Percentiles rank a stretch among this genome's conserved stretches.
Evolutionary conservation across 2,888 invertebrate species (phyloP).

Genomic region (Mechanitis mazaeus): DNA sequence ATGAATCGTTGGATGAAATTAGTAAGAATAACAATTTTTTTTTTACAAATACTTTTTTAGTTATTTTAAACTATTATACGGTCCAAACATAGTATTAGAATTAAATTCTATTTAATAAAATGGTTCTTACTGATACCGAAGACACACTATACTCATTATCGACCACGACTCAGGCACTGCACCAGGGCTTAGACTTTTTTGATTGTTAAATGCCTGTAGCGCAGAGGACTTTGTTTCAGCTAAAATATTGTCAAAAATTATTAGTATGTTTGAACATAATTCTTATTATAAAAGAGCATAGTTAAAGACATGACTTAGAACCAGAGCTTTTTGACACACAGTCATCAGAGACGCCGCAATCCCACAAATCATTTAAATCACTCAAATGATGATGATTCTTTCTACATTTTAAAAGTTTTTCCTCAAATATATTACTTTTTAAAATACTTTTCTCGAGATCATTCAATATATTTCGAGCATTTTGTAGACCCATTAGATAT

Average conservation of each 20-base stretch:
- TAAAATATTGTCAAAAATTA: slow-evolving; percentile 21
- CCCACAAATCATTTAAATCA: slow-evolving; percentile 41
- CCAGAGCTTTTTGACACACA: slow-evolving; percentile 35
- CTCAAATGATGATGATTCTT: slow-evolving; percentile 48
- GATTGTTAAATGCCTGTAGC: slow-evolving; percentile 5
- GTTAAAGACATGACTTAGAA: slow-evolving; percentile 2
- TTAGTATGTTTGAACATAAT: neutral
- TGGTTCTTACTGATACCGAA: slow-evolving; percentile 73
- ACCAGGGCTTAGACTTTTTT: slow-evolving; percentile 32
- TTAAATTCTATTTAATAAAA: neutral
- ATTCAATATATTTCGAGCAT: slow-evolving; percentile 48
- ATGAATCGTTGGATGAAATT: no score
- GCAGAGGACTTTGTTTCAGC: slow-evolving; percentile 37
- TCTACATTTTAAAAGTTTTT: slow-evolving; percentile 47
- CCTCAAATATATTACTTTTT: slow-evolving; percentile 54
- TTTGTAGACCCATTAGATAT: slow-evolving; percentile 49
- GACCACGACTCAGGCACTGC: slow-evolving; percentile 64
- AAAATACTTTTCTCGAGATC: slow-evolving; percentile 50
- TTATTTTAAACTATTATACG: no score
- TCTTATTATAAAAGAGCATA: slow-evolving; percentile 16
- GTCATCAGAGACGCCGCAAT: slow-evolving; percentile 38
- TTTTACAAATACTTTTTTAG: no score
- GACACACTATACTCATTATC: slow-evolving; percentile 72
- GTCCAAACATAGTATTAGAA: no score
- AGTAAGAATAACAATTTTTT: no score